Percentiles rank a stretch among this genome's conserved stretches.
Conservation (phyloP, 92 coral and sea anemone genomes). For the Scolanthus callimorphus region DNA sequence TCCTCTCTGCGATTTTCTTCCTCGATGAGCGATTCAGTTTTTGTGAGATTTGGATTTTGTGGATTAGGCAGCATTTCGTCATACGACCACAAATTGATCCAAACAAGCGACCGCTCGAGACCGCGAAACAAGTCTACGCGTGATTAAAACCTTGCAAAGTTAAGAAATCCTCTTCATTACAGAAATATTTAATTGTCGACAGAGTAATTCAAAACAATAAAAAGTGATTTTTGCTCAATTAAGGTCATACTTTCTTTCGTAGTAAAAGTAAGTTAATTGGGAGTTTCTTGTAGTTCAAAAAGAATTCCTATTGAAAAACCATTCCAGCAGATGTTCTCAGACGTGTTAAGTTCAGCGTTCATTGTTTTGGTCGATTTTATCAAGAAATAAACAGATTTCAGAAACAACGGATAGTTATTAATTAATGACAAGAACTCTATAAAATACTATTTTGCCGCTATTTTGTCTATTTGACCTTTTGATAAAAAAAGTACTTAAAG, state of each 20-base stretch:
- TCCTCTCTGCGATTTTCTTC: background rate
- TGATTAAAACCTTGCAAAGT: background rate
- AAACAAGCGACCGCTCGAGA: background rate
- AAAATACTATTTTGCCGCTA: too few species aligned
- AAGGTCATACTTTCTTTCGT: background rate
- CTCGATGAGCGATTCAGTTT: background rate
- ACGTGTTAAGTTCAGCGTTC: background rate
- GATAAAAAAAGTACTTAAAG: too few species aligned
- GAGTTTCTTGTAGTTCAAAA: background rate
- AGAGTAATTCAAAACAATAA: too few species aligned
- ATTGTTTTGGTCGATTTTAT: background rate
- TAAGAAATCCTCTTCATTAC: too few species aligned
- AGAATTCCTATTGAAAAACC: background rate
- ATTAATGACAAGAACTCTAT: too few species aligned
- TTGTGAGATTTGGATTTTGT: background rate
- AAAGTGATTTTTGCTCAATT: background rate
- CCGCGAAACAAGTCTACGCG: background rate
- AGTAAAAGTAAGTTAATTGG: background rate
- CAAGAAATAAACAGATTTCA: background rate
- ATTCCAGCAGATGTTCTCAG: background rate
- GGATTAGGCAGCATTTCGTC: constrained; percentile 9
- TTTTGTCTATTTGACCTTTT: too few species aligned
- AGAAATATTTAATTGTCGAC: too few species aligned
- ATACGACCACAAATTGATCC: constrained; percentile 9
- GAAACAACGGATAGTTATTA: too few species aligned